phyloP scores from a whole-genome alignment of 1,140 invertebrate species.

The Delia radicum region DNA sequence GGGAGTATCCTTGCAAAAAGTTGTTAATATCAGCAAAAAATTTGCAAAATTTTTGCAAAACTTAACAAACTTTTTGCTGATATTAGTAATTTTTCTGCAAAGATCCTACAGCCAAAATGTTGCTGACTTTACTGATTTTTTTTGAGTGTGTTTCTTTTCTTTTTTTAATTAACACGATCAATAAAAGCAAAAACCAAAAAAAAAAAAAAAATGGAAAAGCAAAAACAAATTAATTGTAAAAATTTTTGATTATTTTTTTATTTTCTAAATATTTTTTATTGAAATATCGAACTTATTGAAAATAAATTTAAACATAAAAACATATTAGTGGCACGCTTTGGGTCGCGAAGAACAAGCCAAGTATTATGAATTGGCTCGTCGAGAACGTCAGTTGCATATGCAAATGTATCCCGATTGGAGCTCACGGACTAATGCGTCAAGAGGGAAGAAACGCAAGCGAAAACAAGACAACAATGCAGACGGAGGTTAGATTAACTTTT shows the following conservation, averaged over 20 bases:
- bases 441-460: constrained; percentile 98
- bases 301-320: constrained; percentile 12
- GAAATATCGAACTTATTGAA: constrained; percentile 17
- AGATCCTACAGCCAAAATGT: too few species aligned
- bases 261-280: constrained; percentile 3
- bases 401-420: constrained; percentile 99
- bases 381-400: constrained; percentile 97
- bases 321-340: constrained; percentile 92
- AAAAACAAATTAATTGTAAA: constrained; percentile 2
- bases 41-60: too few species aligned
- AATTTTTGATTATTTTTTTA: background rate
- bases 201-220: background rate
- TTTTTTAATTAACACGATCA: background rate
- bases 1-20: too few species aligned
- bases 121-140: too few species aligned
- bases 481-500: constrained; percentile 68
- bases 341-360: constrained; percentile 98
- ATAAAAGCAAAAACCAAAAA: background rate
- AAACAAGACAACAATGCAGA: constrained; percentile 97
- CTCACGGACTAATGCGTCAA: constrained; percentile 94
- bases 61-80: too few species aligned
- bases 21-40: too few species aligned
- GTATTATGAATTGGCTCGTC: constrained; percentile 98
- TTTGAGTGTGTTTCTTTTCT: background rate
- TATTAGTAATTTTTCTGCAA: too few species aligned